Base-by-base conservation (phyloP, 2,113 vertebrate species). In the Corythaeola cristata region DNA sequence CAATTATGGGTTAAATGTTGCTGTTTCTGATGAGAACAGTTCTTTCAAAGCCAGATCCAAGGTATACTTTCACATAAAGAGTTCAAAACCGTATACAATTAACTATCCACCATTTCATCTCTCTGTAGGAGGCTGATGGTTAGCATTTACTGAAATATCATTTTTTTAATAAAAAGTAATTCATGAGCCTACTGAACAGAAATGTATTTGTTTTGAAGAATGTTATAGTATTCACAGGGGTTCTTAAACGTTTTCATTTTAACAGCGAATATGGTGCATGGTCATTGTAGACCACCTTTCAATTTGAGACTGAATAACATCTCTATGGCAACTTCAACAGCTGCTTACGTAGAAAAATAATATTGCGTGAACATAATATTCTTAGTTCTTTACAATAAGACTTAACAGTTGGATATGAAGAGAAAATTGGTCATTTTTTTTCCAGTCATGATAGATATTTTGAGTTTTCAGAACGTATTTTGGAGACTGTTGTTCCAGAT, bases 271-370 rank as follows among this genome's bases (percentile, higher is more conserved):
- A 64, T 3, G 30, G 63, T 90, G 27, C 45, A 41, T n/a, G 77
- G 58, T 37, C 66, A 68, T 78, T 87, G 69, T 69, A 84, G 86
- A 85, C 77, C 73, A 72, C 58, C 45, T 85, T 95, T 85, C 37
- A 50, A 7, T 87, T 1, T 85, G 62, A 92, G 35, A 60, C 10
- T 78, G 45, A 91, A n/a, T 83, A 96, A 69, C 45, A 90, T 88
- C 77, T 95, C 93, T 91, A 88, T 89, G 86, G 83, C 60, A 96
- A 90, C 90, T 81, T 58, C n/a, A 86, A 67, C 73, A 87, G 62
- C 74, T 82, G 30, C 47, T 91, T 82, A 87, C 15, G 12, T 58
- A 60, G 76, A 72, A 76, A 95, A 95, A 78, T 75, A 89, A 69
- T 76, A 78, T 26, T 87, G 30, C 3, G 1, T 44, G 56, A 63